A percentile compares a stretch with the other conserved stretches of the same genome.
Conservation (phyloP, 2,797 vertebrate species). For the Microctenopoma stevenorrisi region DNA sequence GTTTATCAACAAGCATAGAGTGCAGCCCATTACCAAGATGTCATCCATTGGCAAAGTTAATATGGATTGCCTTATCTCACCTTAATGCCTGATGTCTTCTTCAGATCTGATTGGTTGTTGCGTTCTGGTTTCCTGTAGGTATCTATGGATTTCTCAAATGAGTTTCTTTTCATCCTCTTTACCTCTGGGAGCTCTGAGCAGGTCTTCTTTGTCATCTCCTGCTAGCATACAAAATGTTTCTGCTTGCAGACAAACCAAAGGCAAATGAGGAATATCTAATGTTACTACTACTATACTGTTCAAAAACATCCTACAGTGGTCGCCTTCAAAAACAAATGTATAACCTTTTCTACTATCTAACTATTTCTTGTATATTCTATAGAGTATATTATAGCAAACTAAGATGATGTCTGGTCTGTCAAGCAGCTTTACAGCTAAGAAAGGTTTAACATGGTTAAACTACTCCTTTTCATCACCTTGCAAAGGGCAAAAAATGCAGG, state of each 20-base stretch:
- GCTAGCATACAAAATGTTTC: slow-evolving; percentile 33
- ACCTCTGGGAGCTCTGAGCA: slow-evolving; percentile 5
- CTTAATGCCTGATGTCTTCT: slow-evolving; percentile 27
- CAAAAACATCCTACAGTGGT: not conserved
- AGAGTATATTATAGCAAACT: not conserved
- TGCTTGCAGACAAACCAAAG: slow-evolving; percentile 32
- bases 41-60: not conserved
- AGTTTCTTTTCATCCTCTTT: slow-evolving; percentile 29
- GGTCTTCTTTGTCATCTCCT: slow-evolving; percentile 22
- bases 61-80: slow-evolving; percentile 27
- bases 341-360: not conserved
- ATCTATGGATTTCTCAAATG: slow-evolving; percentile 1
- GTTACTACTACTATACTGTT: not conserved
- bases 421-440: not conserved
- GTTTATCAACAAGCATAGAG: too few species aligned
- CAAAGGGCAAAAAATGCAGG: not conserved
- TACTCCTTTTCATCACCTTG: not conserved
- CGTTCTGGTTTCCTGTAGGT: not conserved
- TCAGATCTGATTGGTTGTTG: slow-evolving; percentile 20
- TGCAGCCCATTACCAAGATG: too few species aligned
- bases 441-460: not conserved
- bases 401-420: not conserved
- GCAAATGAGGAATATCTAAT: not conserved
- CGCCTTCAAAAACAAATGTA: not conserved
- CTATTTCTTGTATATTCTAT: not conserved